phyloP scores from a whole-genome alignment of 2,113 vertebrate genomes.

The Andinoacara biseriatus region DNA sequence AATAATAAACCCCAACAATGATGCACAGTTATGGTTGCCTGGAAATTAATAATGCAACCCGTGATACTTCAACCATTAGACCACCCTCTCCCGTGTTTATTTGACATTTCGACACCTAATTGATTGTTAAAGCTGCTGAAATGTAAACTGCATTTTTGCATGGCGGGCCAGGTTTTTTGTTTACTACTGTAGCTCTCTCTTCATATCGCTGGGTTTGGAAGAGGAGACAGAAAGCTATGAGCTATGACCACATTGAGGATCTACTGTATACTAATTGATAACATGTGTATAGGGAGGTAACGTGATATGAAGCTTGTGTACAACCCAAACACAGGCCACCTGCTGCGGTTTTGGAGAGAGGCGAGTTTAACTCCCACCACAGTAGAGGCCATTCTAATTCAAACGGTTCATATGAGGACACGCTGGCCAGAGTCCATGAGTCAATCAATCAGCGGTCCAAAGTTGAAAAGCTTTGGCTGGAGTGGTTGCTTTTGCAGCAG shows the following conservation, averaged over 20 bases:
- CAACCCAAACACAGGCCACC: slow-evolving; percentile 75
- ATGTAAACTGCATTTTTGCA: slow-evolving; percentile 56
- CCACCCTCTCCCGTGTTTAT: slow-evolving; percentile 36
- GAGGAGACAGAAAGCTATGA: slow-evolving; percentile 36
- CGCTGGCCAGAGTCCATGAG: slow-evolving; percentile 63
- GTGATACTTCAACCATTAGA: slow-evolving; percentile 11
- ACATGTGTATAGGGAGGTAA: slow-evolving; percentile 64
- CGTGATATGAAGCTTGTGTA: slow-evolving; percentile 55
- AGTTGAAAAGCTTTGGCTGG: slow-evolving; percentile 41
- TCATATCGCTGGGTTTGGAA: slow-evolving; percentile 21
- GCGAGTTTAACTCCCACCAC: slow-evolving; percentile 49
- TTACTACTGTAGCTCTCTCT: slow-evolving; percentile 33
- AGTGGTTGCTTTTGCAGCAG: slow-evolving; percentile 15
- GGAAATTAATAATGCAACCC: slow-evolving; percentile 23
- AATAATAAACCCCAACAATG: slow-evolving; percentile 1
- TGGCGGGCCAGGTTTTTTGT: slow-evolving; percentile 18
- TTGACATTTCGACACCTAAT: slow-evolving; percentile 26
- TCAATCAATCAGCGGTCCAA: slow-evolving; percentile 57
- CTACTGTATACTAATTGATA: slow-evolving; percentile 63
- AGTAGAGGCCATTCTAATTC: slow-evolving; percentile 57
- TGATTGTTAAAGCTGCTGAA: slow-evolving; percentile 45
- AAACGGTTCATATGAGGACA: slow-evolving; percentile 72
- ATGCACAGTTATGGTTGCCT: not conserved
- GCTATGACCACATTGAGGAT: slow-evolving; percentile 37
- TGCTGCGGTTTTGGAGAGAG: slow-evolving; percentile 70